Conservation (phyloP, 35 echinoderm and acorn worm species). For the Heliocidaris tuberculata region DNA sequence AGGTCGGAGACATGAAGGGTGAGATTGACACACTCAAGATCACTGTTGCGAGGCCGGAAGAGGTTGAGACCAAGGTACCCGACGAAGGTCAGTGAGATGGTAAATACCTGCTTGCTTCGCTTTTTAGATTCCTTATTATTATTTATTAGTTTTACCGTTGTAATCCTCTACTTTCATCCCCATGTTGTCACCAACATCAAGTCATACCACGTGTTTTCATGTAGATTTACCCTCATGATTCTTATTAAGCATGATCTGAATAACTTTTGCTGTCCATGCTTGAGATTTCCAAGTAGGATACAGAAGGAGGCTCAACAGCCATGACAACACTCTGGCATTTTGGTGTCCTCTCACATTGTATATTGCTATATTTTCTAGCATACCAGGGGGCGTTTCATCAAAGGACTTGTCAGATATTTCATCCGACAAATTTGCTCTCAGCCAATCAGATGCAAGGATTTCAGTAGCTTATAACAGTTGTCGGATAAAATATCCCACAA, state of each 20-base stretch:
- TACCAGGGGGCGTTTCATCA: too few species aligned
- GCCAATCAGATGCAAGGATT: too few species aligned
- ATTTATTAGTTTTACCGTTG: background rate
- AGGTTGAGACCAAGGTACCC: constrained; percentile 18
- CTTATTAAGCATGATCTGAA: background rate
- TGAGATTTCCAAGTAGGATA: too few species aligned
- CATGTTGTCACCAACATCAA: background rate
- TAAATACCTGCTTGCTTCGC: constrained; percentile 22
- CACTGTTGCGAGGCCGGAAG: background rate
- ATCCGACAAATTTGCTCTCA: too few species aligned
- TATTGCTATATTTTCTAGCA: too few species aligned
- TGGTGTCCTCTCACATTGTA: too few species aligned
- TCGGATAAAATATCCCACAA: too few species aligned
- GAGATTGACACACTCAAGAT: constrained; percentile 36
- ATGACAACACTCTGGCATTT: too few species aligned
- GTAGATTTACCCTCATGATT: background rate
- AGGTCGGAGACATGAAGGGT: constrained; percentile 49
- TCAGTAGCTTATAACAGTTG: too few species aligned
- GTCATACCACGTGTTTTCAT: background rate
- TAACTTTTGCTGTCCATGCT: background rate
- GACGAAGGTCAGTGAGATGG: constrained; percentile 53
- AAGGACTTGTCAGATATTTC: too few species aligned
- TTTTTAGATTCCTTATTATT: constrained; percentile 13
- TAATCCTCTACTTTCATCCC: background rate
- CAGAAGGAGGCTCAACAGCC: too few species aligned